Percentiles rank a stretch among this genome's conserved stretches.
Conservation (phyloP, 1,140 invertebrate species). For the Cecropterus lyciades region DNA sequence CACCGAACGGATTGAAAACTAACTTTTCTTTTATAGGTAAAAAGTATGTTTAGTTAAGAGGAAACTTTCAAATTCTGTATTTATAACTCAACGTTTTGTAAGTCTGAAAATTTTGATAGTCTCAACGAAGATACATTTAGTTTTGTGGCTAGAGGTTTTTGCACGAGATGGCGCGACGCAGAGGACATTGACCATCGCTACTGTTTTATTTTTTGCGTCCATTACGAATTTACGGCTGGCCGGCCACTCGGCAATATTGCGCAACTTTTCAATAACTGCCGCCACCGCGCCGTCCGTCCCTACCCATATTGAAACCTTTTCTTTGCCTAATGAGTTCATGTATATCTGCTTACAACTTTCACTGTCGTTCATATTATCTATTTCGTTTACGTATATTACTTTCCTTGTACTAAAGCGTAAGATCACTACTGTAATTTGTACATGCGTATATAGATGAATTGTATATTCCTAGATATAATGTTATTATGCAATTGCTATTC, state of each 20-base stretch:
- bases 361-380: slow-evolving; percentile 20
- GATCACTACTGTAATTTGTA: no score
- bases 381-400: slow-evolving; percentile 33
- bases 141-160: slow-evolving; percentile 59
- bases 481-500: no score
- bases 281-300: slow-evolving; percentile 53
- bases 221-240: slow-evolving; percentile 79
- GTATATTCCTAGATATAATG: no score
- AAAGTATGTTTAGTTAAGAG: not conserved
- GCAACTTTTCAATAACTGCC: slow-evolving; percentile 81
- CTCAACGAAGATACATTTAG: slow-evolving; percentile 35
- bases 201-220: slow-evolving; percentile 79
- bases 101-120: slow-evolving; percentile 22
- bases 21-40: no score
- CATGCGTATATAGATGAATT: no score
- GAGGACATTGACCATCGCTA: slow-evolving; percentile 57
- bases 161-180: slow-evolving; percentile 52
- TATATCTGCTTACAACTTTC: slow-evolving; percentile 39
- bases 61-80: not conserved
- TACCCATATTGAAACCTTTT: slow-evolving; percentile 76
- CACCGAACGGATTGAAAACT: no score
- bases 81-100: slow-evolving; percentile 5
- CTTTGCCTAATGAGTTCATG: slow-evolving; percentile 62
- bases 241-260: slow-evolving; percentile 79
- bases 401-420: not conserved